Evolutionary conservation across 2,797 vertebrate species (phyloP).

Genomic region (Chaetodon trifasciatus): DNA sequence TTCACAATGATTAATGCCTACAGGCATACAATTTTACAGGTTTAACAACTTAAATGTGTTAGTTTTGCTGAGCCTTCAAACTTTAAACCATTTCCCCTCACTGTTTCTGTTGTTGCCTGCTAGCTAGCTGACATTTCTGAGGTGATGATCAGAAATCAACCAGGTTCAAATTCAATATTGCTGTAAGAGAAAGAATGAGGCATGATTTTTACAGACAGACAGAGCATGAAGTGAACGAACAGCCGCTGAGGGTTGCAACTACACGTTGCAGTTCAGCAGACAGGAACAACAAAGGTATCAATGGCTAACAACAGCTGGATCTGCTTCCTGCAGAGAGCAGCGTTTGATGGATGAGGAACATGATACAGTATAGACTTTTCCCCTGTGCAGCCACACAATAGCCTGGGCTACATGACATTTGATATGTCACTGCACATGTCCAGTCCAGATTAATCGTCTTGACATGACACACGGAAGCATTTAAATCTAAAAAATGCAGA

Average conservation of each 20-base stretch:
- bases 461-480: slow-evolving; percentile 62
- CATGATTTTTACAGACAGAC: slow-evolving; percentile 32
- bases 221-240: slow-evolving; percentile 48
- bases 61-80: neutral
- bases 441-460: slow-evolving; percentile 46
- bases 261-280: slow-evolving; percentile 53
- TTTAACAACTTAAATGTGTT: neutral
- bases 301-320: slow-evolving; percentile 76
- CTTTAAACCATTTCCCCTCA: neutral
- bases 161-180: slow-evolving; percentile 12
- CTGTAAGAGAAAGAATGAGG: slow-evolving; percentile 39
- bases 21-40: neutral
- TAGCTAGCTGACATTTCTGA: slow-evolving; percentile 7
- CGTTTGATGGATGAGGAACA: slow-evolving; percentile 63
- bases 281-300: slow-evolving; percentile 75
- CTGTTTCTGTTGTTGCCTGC: neutral
- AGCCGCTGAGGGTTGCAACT: slow-evolving; percentile 54
- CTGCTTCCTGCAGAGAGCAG: slow-evolving; percentile 72
- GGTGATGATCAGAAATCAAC: neutral
- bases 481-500: slow-evolving; percentile 23
- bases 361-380: slow-evolving; percentile 57
- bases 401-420: slow-evolving; percentile 64
- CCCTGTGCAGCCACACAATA: slow-evolving; percentile 56
- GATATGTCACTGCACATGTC: slow-evolving; percentile 67
- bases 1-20: slow-evolving; percentile 5